Conservation (phyloP, 2,888 invertebrate species). For the Cerceris ruficornis region DNA sequence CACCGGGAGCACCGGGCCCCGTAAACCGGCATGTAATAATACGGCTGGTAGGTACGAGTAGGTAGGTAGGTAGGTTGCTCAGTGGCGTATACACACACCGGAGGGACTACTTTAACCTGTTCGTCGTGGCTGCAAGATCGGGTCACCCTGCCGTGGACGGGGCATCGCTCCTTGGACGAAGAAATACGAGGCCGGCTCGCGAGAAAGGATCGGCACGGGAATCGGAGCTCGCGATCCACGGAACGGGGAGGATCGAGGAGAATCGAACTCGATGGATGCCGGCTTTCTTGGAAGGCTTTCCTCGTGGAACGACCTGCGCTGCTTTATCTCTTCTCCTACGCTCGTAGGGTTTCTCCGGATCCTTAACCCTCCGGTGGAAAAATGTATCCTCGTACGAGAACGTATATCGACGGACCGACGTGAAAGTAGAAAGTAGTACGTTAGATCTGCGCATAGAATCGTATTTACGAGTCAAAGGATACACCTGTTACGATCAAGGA, state of each 20-base stretch:
- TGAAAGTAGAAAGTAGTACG: conserved; percentile 62
- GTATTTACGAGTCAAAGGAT: conserved; percentile 8
- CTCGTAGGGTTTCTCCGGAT: neutral
- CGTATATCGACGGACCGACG: conserved; percentile 33
- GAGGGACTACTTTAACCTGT: conserved; percentile 57
- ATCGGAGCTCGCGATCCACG: conserved; percentile 24
- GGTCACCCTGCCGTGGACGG: conserved; percentile 44
- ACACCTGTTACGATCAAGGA: conserved; percentile 52
- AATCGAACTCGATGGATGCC: conserved; percentile 3
- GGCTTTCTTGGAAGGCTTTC: conserved; percentile 48
- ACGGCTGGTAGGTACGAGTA: conserved; percentile 38
- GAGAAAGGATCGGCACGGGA: conserved; percentile 44
- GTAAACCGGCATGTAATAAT: conserved; percentile 49
- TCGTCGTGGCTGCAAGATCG: conserved; percentile 49
- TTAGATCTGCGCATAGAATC: conserved; percentile 26
- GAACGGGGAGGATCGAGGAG: conserved; percentile 24
- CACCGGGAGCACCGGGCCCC: conserved; percentile 25
- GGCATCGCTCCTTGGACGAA: conserved; percentile 28
- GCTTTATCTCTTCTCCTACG: no score
- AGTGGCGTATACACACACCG: conserved; percentile 10
- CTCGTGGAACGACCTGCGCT: no score
- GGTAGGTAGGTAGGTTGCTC: conserved; percentile 27
- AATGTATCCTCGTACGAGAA: conserved; percentile 19
- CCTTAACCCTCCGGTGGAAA: conserved; percentile 4
- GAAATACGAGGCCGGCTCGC: conserved; percentile 20